phyloP scores from a whole-genome alignment of 1,140 invertebrate genomes.

The Saccostrea glomerata region DNA sequence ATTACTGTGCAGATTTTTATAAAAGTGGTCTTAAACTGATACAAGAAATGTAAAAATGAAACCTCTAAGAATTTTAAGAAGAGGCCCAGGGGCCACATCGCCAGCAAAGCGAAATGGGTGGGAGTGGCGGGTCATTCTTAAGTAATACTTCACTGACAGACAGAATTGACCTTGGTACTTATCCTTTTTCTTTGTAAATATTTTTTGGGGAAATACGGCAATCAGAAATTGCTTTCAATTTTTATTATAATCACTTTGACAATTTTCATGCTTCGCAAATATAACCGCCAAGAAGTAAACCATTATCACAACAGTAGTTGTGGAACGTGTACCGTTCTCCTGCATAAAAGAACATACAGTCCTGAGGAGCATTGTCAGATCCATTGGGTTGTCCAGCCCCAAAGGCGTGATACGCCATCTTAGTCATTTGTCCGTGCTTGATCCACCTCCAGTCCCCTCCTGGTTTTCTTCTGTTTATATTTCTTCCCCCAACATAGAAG shows the following conservation, averaged over 20 bases:
- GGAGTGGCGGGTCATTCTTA: too few relatives aligned
- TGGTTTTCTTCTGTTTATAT: conserved; percentile 15
- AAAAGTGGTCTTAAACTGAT: not conserved
- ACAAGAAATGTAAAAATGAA: not conserved
- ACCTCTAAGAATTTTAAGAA: conserved; percentile 3
- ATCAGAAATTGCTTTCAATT: too few relatives aligned
- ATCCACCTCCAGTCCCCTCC: conserved; percentile 31
- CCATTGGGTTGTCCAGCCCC: not conserved
- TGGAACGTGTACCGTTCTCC: not conserved
- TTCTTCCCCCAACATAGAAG: not conserved
- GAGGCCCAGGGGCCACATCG: too few relatives aligned
- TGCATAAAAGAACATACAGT: not conserved
- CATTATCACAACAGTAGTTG: not conserved
- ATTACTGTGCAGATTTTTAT: not conserved
- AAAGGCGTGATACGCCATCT: conserved; percentile 33
- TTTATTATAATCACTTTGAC: not conserved
- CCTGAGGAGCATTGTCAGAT: not conserved
- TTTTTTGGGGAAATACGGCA: too few relatives aligned
- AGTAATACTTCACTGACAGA: too few relatives aligned
- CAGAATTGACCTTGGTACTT: too few relatives aligned
- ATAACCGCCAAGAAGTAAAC: not conserved
- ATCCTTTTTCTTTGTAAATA: too few relatives aligned
- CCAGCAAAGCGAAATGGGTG: too few relatives aligned
- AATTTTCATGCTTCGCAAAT: not conserved
- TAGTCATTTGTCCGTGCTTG: conserved; percentile 28